Base-by-base conservation (phyloP, 2,797 vertebrate genomes). In the Hoplostethus mediterraneus region DNA sequence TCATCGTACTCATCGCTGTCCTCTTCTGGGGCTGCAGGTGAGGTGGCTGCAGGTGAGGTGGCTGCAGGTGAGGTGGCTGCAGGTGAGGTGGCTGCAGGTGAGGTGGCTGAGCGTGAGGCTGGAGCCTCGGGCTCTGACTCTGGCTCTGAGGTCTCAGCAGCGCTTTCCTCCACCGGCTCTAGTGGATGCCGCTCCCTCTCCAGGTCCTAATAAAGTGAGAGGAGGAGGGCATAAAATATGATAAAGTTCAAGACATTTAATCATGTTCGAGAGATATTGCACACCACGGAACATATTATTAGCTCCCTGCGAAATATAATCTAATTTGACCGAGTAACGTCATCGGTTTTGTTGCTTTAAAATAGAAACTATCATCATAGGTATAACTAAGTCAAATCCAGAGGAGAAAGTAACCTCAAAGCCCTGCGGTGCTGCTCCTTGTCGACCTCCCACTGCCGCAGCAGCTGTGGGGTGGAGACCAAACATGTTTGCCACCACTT, bases 401-500 rank as follows among this genome's bases (percentile, higher is more conserved):
- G 21, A 8, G 21, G 10, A 16, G 40, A 12, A 8, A 8, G 80
- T 84, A 80, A 97, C 96, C 95, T 96, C 87, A 25, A 90, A 89
- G 48, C 77, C 68, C 0, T 75, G 67, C 1, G 94, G 84, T 6
- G 92, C 85, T 12, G 89, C 86, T 56, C 88, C 82, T 68, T 95
- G 94, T 68, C 84, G 86, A 3, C 92, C 85, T 40, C 87, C 91
- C 0, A 92, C 88, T 72, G 93, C 71, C 11, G 51, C 5, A 12
- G 10, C 14, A 5, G 67, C 86, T 73, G 4, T 2, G 10, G 94
- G 88, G 70, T 94, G 92, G 82, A 96, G 95, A 0, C 92, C 90
- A 48, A 95, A 94, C 38, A 93, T 81, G 71, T 86, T 83, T 51
- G 95, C 94, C 58, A 95, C 94, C 90, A 95, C 93, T 63, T 96